Evolutionary conservation across 2,113 vertebrate genomes (phyloP).

Genomic region (Phyllostomus discolor): DNA sequence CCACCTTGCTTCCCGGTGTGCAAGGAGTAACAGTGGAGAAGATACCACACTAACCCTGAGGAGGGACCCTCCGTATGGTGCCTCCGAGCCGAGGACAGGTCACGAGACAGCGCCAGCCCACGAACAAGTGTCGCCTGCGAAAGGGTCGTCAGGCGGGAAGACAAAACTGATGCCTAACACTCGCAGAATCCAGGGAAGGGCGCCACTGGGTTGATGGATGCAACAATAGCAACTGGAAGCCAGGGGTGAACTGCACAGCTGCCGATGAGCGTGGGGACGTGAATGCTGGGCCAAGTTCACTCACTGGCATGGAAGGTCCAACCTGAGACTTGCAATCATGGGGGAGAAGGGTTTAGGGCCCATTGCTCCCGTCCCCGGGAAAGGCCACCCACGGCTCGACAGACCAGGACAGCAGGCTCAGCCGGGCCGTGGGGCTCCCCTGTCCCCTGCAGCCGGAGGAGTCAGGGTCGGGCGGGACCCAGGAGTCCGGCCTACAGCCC

Average conservation of each 20-base stretch:
- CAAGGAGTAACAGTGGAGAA: fast-evolving
- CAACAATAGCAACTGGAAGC: background rate
- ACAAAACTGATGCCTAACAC: fast-evolving
- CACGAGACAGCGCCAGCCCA: background rate
- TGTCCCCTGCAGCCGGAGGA: background rate
- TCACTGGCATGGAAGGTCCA: fast-evolving
- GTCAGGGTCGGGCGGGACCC: background rate
- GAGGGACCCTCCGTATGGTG: background rate
- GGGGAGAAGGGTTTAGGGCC: background rate
- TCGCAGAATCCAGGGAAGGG: background rate
- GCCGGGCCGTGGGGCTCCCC: background rate
- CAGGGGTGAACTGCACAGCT: fast-evolving
- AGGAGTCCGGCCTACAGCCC: background rate
- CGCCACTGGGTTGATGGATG: fast-evolving
- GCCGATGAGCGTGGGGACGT: fast-evolving
- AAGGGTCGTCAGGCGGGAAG: background rate
- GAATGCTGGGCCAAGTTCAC: background rate
- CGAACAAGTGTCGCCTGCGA: fast-evolving
- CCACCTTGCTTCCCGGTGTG: fast-evolving
- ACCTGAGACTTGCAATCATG: fast-evolving
- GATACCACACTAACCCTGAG: fast-evolving
- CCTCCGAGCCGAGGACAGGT: background rate
- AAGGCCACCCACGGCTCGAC: no score
- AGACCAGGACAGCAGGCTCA: background rate
- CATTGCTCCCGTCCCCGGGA: background rate